A percentile compares a stretch with the other conserved stretches of the same genome.
These are phyloP conservation scores for Dipodomys stephensi DNA, from an alignment of 2,113 vertebrate genomes.

Conservation along the genomic window DNA sequence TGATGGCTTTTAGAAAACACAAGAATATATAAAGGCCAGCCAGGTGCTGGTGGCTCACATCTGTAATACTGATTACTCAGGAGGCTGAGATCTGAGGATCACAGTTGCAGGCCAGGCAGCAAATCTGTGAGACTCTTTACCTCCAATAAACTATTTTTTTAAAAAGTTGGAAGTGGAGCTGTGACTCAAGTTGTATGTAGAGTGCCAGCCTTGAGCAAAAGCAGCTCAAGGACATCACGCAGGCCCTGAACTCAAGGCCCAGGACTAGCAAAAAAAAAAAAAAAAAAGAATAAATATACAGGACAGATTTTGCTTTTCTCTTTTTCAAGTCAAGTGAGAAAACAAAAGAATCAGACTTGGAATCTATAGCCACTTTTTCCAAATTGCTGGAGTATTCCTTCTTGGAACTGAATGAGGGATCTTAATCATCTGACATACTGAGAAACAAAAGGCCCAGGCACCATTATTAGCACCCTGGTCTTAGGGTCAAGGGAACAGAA, in stretches of 20 bases:
- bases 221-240: too few relatives aligned
- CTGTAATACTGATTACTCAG: too few relatives aligned
- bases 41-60: too few relatives aligned
- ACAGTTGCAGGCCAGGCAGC: too few relatives aligned
- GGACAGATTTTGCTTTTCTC: neutral
- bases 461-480: neutral
- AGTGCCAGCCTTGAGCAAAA: too few relatives aligned
- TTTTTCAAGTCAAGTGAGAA: neutral
- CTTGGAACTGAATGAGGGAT: neutral
- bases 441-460: neutral
- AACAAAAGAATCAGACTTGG: neutral
- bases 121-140: too few relatives aligned
- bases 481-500: neutral
- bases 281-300: neutral
- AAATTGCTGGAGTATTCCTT: neutral
- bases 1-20: conserved; percentile 8
- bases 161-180: too few relatives aligned
- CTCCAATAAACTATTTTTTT: too few relatives aligned
- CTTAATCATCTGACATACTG: neutral
- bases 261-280: too few relatives aligned
- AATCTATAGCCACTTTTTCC: neutral
- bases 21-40: neutral
- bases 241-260: too few relatives aligned
- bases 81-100: too few relatives aligned
- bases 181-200: too few relatives aligned